Evolutionary conservation across 1,140 invertebrate genomes (phyloP).

Genomic region (Marisa cornuarietis): DNA sequence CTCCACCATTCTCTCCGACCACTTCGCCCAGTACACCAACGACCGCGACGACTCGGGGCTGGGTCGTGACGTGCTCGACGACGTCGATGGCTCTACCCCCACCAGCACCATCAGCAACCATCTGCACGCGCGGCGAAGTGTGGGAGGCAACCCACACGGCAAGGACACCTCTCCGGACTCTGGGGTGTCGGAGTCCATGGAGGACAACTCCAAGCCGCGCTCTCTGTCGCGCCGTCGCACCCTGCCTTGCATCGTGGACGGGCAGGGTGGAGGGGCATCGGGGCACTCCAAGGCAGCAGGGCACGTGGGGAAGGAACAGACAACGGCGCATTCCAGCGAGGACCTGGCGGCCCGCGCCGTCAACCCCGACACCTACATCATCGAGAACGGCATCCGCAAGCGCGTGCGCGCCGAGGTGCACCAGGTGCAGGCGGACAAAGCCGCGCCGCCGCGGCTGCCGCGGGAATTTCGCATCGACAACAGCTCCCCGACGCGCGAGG

Average conservation of each 20-base stretch:
- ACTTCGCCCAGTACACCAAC: slow-evolving; percentile 85
- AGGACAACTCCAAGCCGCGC: slow-evolving; percentile 51
- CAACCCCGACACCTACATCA: slow-evolving; percentile 63
- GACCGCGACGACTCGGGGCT: slow-evolving; percentile 71
- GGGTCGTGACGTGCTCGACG: slow-evolving; percentile 44
- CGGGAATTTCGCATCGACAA: slow-evolving; percentile 80
- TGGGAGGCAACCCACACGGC: slow-evolving; percentile 23
- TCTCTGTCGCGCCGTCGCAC: slow-evolving; percentile 58
- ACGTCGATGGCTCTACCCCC: slow-evolving; percentile 26
- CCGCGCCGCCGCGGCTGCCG: slow-evolving; percentile 60
- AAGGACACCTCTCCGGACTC: slow-evolving; percentile 66
- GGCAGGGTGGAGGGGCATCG: slow-evolving; percentile 6
- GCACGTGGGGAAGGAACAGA: slow-evolving; percentile 41
- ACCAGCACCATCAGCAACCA: slow-evolving; percentile 20
- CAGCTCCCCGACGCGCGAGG: slow-evolving; percentile 58
- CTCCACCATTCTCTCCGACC: slow-evolving; percentile 71
- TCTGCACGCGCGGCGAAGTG: slow-evolving; percentile 30
- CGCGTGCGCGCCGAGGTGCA: slow-evolving; percentile 57
- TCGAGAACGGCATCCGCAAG: slow-evolving; percentile 66
- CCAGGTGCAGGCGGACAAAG: slow-evolving; percentile 56
- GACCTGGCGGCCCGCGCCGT: slow-evolving; percentile 48
- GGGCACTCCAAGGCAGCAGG: slow-evolving; percentile 26
- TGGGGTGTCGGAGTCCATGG: slow-evolving; percentile 63
- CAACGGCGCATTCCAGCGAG: slow-evolving; percentile 59
- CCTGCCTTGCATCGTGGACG: slow-evolving; percentile 60